Evolutionary conservation across 1,140 invertebrate species (phyloP).

Genomic region (Drosophila baimaii): DNA sequence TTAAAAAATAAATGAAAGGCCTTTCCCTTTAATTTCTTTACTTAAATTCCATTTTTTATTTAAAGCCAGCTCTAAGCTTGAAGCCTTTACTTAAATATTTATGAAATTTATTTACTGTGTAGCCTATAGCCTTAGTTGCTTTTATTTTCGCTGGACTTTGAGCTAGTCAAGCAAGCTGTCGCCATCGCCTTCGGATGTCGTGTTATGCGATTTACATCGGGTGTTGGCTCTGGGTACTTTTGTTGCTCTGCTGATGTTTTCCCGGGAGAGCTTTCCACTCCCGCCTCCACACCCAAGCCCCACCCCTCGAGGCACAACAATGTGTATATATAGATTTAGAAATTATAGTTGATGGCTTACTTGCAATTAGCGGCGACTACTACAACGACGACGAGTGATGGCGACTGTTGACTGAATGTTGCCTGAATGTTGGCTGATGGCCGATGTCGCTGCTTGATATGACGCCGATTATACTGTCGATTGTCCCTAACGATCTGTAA

Average conservation of each 20-base stretch:
- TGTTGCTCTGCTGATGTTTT: slow-evolving; percentile 23
- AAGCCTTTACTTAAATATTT: neutral
- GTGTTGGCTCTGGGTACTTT: slow-evolving; percentile 43
- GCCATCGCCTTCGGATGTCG: slow-evolving; percentile 71
- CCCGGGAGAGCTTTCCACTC: slow-evolving; percentile 39
- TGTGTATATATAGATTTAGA: slow-evolving; percentile 39
- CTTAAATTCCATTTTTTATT: neutral
- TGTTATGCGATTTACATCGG: slow-evolving; percentile 76
- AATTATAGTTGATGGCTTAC: slow-evolving; percentile 50
- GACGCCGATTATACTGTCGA: slow-evolving; percentile 38
- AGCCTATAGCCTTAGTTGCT: slow-evolving; percentile 19
- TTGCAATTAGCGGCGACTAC: slow-evolving; percentile 39
- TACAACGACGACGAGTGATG: slow-evolving; percentile 4
- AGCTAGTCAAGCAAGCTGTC: slow-evolving; percentile 78
- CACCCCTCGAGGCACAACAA: slow-evolving; percentile 1
- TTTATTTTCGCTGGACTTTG: slow-evolving; percentile 67
- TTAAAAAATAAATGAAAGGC: too few species aligned
- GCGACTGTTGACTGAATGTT: slow-evolving; percentile 9
- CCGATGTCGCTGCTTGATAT: slow-evolving; percentile 20
- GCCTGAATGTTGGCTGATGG: slow-evolving; percentile 12
- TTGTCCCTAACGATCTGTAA: slow-evolving; percentile 59
- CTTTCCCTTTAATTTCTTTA: neutral
- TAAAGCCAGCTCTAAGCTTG: neutral
- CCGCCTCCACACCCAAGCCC: neutral
- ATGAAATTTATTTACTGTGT: slow-evolving; percentile 3